Conservation (phyloP, 2,113 vertebrate species). For the Leucopsar rothschildi region DNA sequence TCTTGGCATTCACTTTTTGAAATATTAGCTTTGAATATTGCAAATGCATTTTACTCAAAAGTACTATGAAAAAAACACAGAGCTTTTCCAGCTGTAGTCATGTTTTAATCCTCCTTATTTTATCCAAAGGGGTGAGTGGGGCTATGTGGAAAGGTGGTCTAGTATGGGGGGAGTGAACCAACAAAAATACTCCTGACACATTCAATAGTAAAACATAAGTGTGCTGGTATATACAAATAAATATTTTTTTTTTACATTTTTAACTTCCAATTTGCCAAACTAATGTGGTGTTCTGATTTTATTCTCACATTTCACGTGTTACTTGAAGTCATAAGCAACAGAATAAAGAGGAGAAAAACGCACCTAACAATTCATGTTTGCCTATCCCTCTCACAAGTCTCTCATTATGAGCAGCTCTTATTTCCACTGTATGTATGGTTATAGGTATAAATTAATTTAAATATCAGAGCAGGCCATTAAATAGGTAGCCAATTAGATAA, state of each 20-base stretch:
- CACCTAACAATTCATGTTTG: not conserved
- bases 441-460: not conserved
- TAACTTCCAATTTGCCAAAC: not conserved
- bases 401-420: not conserved
- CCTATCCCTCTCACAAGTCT: not conserved
- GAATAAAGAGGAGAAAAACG: not conserved
- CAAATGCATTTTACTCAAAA: not conserved
- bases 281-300: not conserved
- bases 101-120: not conserved
- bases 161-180: not conserved
- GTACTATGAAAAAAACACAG: not conserved
- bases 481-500: conserved; percentile 13
- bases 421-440: not conserved
- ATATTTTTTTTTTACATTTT: not conserved
- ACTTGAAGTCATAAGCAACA: not conserved
- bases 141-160: not conserved
- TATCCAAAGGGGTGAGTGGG: not conserved
- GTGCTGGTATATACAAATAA: not conserved
- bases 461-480: not conserved
- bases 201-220: not conserved
- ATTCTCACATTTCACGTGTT: not conserved
- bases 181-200: not conserved
- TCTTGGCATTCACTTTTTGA: not conserved
- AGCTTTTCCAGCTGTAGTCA: not conserved
- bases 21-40: not conserved